Evolutionary conservation across 2,797 vertebrate genomes (phyloP), one percentile per base, ranked within the genome.

Genomic region (Iguana delicatissima): DNA sequence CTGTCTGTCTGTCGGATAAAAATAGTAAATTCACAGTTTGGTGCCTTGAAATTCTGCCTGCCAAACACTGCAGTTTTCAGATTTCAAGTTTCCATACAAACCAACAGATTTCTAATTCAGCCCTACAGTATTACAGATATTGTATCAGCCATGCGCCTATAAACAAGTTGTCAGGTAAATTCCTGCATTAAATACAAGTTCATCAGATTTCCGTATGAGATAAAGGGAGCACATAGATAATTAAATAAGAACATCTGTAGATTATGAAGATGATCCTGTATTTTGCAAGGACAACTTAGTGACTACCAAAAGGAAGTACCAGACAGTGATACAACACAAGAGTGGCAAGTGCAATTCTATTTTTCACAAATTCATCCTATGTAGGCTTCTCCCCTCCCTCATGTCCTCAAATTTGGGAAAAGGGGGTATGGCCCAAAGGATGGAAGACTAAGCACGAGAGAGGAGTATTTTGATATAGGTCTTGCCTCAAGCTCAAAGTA

Each of bases 11-110:
- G 4, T 46, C 2, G 2, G 3, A 72, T 10, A 29, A 67, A 26
- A 67, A 67, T 0, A 85, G 32, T 73, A n/a, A 29, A 85, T 16
- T 84, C 82, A 46, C 42, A 83, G 14, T 86, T 64, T 52, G 38
- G 20, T 79, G 35, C 74, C 42, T 50, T 79, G 9, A 64, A 64
- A 76, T 89, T 79, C 46, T 55, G 59, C 24, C n/a, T 67, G 26
- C 55, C 59, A 89, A 85, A 85, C 35, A 89, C 18, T 55, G 62
- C 73, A 52, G 55, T 69, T 89, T 84, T 62, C 14, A 77, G 55
- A 24, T 57, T 89, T 89, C 72, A 73, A n/a, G 18, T 14, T 87
- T 88, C 55, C 72, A 12, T 57, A 76, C 32, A 62, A 26, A 38
- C 52, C 50, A 80, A 52, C 42, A 79, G 52, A 64, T 55, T 20